Base-by-base conservation (phyloP, 2,113 vertebrate species). In the Mus spicilegus region DNA sequence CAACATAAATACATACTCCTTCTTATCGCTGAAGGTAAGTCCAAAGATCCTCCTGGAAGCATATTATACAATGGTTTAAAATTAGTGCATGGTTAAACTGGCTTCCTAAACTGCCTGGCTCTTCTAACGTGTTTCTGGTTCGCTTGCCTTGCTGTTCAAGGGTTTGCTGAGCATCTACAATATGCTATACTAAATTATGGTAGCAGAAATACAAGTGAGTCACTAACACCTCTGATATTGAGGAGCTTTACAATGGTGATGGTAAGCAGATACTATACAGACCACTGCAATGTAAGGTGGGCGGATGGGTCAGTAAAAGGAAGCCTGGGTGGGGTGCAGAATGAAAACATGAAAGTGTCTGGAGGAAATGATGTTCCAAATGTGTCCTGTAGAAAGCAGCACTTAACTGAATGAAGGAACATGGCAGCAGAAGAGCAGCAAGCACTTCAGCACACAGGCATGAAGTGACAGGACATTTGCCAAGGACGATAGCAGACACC, bases 31-130 rank as follows among this genome's bases (percentile, higher is more conserved):
- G 46, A 69, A 95, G 33, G 4, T 4, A 93, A 88, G 46, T 73
- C 36, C 69, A 93, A 94, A 89, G 65, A 78, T 51, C 90, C 63
- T 78, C 65, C n/a, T 73, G 17, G n/a, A 72, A 78, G 77, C 24
- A 89, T 88, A 86, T 54, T 91, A 89, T 4, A 77, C 16, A 87
- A 14, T 46, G 61, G 77, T 90, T 93, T 78, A 61, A 90, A 87
- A 84, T 70, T 33, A 63, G 3, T 72, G 14, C 51, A 12, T 22
- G 39, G 33, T 80, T 82, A 82, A 58, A 51, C 26, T 19, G 86
- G 39, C 85, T 78, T 87, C 72, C 89, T 82, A 70, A 72, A 30
- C 49, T 46, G 39, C 26, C 42, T 36, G 42, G 7, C 10, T 69
- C 49, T 94, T 89, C 69, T 63, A 42, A 89, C 89, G 30, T n/a